Evolutionary conservation across 2,888 invertebrate genomes (phyloP), one percentile per base, ranked within the genome.

Genomic region (Lasius fuliginosus): DNA sequence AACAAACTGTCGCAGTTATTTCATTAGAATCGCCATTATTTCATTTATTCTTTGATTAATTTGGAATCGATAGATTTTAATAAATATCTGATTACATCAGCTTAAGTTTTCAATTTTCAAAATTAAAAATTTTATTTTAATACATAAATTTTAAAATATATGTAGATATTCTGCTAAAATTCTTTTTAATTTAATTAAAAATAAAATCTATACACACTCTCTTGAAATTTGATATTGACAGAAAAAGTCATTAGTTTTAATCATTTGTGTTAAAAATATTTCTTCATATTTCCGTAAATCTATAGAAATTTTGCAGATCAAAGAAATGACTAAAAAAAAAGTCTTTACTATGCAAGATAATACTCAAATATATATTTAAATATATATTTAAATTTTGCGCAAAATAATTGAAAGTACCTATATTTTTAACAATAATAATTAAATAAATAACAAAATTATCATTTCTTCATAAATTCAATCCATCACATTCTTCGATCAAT

Each of bases 361-460:
- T 15, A 40, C 40, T 36, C 4, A 36, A 58, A 15, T 27, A 18
- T 33, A 71, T 3, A 46, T 2, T 58, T 1, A 53, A 73, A 56
- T 15, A 18, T n/a, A 40, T 40, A 40, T 40, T 33, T 18, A 36
- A 56, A 56, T 56, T 71, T 15, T 5, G 15, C 15, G 2, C 15
- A 4, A 71, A 53, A 23, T 71, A 53, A 74, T 27, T 30, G 1
- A n/a, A 74, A 42, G 11, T 42, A 8, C 40, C 3, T n/a, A 30
- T 56, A 15, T 73, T 33, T 18, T 73, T 73, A n/a, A 9, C 62
- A 30, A 56, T 56, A 42, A 67, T 58, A 56, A 68, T 42, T 67
- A 64, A 36, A 8, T 15, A 30, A 74, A 23, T 49, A 27, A 12
- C n/a, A 58, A 9, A 6, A 27, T 18, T 58, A 56, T 42, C 42